Percentiles rank a stretch among this genome's conserved stretches.
phyloP scores from a whole-genome alignment of 2,888 invertebrate genomes.

The Philereme transversata region DNA sequence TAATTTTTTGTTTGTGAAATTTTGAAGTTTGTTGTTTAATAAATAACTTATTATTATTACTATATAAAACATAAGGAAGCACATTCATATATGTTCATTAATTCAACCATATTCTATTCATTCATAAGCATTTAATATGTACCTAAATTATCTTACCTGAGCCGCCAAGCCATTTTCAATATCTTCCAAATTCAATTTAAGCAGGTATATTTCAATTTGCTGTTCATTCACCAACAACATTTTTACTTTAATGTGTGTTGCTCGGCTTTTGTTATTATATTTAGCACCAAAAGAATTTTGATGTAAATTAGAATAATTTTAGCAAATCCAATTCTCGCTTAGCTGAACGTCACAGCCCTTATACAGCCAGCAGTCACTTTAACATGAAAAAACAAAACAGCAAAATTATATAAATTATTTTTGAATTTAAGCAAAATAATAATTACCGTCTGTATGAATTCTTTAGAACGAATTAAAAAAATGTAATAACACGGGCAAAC shows the following conservation, averaged over 20 bases:
- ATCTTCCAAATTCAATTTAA: slow-evolving; percentile 67
- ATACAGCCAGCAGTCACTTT: too few species aligned
- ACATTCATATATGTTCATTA: too few species aligned
- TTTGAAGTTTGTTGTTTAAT: too few species aligned
- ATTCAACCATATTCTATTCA: neutral
- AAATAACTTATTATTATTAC: too few species aligned
- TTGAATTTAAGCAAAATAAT: too few species aligned
- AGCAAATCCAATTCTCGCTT: slow-evolving; percentile 12
- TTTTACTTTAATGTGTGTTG: slow-evolving; percentile 29
- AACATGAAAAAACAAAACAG: too few species aligned
- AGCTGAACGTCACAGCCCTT: slow-evolving; percentile 13
- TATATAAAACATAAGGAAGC: too few species aligned
- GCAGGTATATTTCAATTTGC: slow-evolving; percentile 68
- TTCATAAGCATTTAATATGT: neutral
- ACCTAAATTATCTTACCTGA: slow-evolving; percentile 52
- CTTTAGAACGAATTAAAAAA: too few species aligned
- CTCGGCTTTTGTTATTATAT: neutral
- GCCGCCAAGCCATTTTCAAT: slow-evolving; percentile 61
- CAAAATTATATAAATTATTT: too few species aligned
- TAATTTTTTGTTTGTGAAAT: too few species aligned
- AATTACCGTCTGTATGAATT: too few species aligned
- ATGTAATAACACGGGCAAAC: too few species aligned
- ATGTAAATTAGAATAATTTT: neutral
- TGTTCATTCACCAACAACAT: slow-evolving; percentile 70
- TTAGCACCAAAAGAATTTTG: neutral